A percentile compares a stretch with the other conserved stretches of the same genome.
Conservation (phyloP, 2,113 vertebrate species). For the Heterotis niloticus region DNA sequence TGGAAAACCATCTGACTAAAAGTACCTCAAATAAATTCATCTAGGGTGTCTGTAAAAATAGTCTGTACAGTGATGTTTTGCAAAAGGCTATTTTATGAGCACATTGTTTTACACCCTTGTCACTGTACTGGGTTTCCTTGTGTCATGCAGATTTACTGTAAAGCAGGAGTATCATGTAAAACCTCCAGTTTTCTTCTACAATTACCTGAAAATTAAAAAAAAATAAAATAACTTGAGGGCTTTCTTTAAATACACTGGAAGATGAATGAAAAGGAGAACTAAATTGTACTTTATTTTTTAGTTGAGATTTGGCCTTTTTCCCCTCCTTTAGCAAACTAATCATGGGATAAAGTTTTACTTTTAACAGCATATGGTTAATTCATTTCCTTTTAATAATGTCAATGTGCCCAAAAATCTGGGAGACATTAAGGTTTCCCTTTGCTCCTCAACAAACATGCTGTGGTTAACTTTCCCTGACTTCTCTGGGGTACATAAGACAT, state of each 20-base stretch:
- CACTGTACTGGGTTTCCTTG: not conserved
- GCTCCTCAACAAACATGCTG: slow-evolving; percentile 18
- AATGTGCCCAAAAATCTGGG: slow-evolving; percentile 37
- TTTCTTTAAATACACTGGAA: no score
- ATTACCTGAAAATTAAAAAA: not conserved
- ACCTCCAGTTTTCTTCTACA: no score
- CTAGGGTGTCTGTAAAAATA: not conserved
- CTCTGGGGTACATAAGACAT: slow-evolving; percentile 22
- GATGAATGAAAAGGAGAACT: not conserved
- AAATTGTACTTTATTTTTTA: not conserved
- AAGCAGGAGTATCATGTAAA: not conserved
- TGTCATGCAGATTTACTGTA: not conserved
- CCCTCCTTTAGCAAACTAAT: slow-evolving; percentile 24
- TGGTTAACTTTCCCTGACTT: slow-evolving; percentile 18
- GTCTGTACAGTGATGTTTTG: not conserved
- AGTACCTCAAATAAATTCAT: not conserved
- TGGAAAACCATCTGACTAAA: no score
- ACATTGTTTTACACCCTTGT: not conserved
- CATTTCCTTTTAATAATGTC: slow-evolving; percentile 39
- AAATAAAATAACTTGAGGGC: not conserved
- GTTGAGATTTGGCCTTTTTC: slow-evolving; percentile 2
- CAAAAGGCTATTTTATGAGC: not conserved
- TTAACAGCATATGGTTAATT: slow-evolving; percentile 36
- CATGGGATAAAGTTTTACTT: slow-evolving; percentile 33
- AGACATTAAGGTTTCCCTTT: slow-evolving; percentile 35